Evolutionary conservation across 2,113 vertebrate species (phyloP), one percentile per base, ranked within the genome.

Genomic region (Salminus brasiliensis): DNA sequence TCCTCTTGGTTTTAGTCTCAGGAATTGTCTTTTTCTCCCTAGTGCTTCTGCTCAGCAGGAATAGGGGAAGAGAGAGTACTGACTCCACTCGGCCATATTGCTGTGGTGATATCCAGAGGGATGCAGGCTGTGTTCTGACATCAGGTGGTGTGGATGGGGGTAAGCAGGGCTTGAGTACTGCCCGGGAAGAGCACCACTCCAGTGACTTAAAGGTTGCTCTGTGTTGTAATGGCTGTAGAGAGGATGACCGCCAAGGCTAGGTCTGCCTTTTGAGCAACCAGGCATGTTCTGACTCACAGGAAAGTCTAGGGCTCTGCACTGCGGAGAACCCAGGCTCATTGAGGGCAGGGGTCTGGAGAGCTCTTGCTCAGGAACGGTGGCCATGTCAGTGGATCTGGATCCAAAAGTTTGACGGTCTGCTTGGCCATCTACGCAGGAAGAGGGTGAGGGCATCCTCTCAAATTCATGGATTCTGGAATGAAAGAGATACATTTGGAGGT

Each of bases 11-110:
- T 52, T 36, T 52, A 34, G 15, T 45, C 59, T 57, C 18, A 47
- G 18, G n/a, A 34, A 21, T 66, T 39, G 70, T 65, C 16, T 41
- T 62, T 25, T 23, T 13, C 8, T 4, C 21, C 52, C 21, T 34
- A 39, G 52, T 25, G n/a, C 18, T 10, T 66, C 62, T 36, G 32
- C 53, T 72, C 95, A 96, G 91, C 95, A 96, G 16, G 95, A 94
- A 1, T 96, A 96, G 0, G 96, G 94, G 84, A 95, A 96, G 43
- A 97, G 90, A 0, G 95, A 93, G 87, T 95, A 96, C 84, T 96
- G 96, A 91, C 93, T 96, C 95, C 96, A 97, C 81, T 96, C 96
- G 0, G 95, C 86, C 90, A 96, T 4, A 76, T 92, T 90, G 81
- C 94, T 90, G 0, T 95, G 94, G 85, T 93, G 90, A 79, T 95